Percentiles rank a stretch among this genome's conserved stretches.
These are phyloP conservation scores for Drosophila grimshawi DNA, from an alignment of 1,140 invertebrate species.

Conservation along the genomic window DNA sequence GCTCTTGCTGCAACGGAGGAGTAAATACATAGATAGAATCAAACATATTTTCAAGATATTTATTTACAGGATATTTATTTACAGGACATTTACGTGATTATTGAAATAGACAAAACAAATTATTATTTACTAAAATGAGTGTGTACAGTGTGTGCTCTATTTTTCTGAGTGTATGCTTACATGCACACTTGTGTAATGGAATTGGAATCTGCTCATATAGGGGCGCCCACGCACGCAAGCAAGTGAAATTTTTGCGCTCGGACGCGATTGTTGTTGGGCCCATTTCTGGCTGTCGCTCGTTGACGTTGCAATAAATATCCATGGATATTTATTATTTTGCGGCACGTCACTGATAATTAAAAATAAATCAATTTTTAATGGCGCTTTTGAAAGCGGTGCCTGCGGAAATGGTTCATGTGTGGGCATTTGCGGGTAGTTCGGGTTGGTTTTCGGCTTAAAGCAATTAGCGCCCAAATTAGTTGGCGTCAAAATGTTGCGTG, in stretches of 20 bases:
- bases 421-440: slow-evolving; percentile 31
- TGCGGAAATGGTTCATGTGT: slow-evolving; percentile 15
- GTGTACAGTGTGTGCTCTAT: too few relatives aligned
- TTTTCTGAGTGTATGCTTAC: not conserved
- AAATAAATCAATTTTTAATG: slow-evolving; percentile 84
- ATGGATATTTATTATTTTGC: slow-evolving; percentile 80
- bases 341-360: slow-evolving; percentile 82
- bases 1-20: too few relatives aligned
- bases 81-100: too few relatives aligned
- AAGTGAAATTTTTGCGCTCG: slow-evolving; percentile 10
- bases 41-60: too few relatives aligned
- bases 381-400: slow-evolving; percentile 43
- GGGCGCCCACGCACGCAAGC: slow-evolving; percentile 47
- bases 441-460: slow-evolving; percentile 47
- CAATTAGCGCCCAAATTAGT: slow-evolving; percentile 69
- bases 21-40: too few relatives aligned
- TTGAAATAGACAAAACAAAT: too few relatives aligned
- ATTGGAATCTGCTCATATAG: slow-evolving; percentile 4
- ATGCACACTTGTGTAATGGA: slow-evolving; percentile 5
- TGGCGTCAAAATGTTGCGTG: slow-evolving; percentile 54
- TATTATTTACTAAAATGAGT: too few relatives aligned
- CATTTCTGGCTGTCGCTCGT: slow-evolving; percentile 61
- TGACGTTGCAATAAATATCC: slow-evolving; percentile 80
- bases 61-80: too few relatives aligned
- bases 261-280: slow-evolving; percentile 51